Evolutionary conservation across 2,888 invertebrate species (phyloP), one percentile per base, ranked within the genome.

Genomic region (Ashinkailepas kermadecensis): DNA sequence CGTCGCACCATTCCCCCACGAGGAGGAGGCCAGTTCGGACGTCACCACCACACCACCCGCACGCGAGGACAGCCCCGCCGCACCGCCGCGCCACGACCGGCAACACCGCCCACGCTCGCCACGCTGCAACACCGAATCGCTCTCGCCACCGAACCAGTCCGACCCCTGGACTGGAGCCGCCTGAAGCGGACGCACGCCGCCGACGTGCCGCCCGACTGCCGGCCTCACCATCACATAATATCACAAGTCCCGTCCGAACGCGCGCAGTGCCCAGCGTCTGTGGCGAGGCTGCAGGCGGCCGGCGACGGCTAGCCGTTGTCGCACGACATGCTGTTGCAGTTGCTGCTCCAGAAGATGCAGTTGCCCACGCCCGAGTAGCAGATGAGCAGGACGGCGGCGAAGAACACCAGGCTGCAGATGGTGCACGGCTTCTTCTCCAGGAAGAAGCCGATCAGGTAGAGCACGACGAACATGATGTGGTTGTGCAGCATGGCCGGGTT

Each of bases 331-430:
- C 86, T 86, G 84, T 95, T 94, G 87, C 95, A 95, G 86, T 92
- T 93, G 85, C 90, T 91, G 84, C 92, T 92, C 95, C 96, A 96
- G 87, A 99, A 94, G 84, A 98, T 90, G 88, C 98, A 99, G 88
- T 95, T 95, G 54, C 97, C 97, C 82, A 95, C 92, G 83, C 97
- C 97, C 88, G 95, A 96, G 89, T 97, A 98, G 89, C 99, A 99
- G 84, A 98, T 93, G 39, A 99, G 91, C 86, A 94, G 94, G 82
- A 98, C 94, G 54, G 98, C 95, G 67, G 94, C 93, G 81, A 98
- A 89, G 89, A 99, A 99, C 85, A 99, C 94, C 81, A 97, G 89
- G 86, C 96, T 96, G 90, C 99, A 99, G 84, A 98, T 96, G 80
- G 97, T 97, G 88, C 99, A 99, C 0, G 99, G 99, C 88, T 95